Conservation (phyloP, 2,797 vertebrate species). For the Brachyalestes nurse region DNA sequence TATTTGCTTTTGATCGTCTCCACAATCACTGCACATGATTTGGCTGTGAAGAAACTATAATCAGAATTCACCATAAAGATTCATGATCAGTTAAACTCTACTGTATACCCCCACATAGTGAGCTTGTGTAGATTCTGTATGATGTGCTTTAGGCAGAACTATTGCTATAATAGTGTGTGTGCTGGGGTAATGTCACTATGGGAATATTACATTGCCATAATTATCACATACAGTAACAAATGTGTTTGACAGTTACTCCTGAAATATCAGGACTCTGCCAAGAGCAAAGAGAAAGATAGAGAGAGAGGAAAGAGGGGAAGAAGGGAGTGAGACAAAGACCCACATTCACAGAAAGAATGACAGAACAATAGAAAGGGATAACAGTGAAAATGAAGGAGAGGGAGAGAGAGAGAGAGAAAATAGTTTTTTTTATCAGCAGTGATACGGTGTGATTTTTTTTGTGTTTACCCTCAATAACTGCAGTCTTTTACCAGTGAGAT, state of each 20-base stretch:
- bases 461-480: slow-evolving; percentile 38
- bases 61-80: not conserved
- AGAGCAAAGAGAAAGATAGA: slow-evolving; percentile 34
- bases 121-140: not conserved
- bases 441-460: too few species aligned
- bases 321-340: not conserved
- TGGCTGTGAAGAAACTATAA: not conserved
- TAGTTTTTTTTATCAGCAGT: not conserved
- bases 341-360: not conserved
- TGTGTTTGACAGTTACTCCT: slow-evolving; percentile 51
- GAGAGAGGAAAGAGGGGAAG: not conserved
- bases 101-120: not conserved
- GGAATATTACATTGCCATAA: slow-evolving; percentile 63
- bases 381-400: not conserved
- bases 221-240: slow-evolving; percentile 60
- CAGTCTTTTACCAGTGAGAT: not conserved
- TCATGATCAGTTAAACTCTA: not conserved
- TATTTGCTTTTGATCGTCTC: not conserved
- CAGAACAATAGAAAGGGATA: not conserved
- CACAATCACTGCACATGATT: not conserved
- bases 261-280: slow-evolving; percentile 45
- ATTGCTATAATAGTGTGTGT: not conserved
- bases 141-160: not conserved
- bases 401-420: not conserved
- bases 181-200: slow-evolving; percentile 61